These are phyloP conservation scores for Pao palembangensis DNA, from an alignment of 2,113 vertebrate genomes.

Conservation along the genomic window DNA sequence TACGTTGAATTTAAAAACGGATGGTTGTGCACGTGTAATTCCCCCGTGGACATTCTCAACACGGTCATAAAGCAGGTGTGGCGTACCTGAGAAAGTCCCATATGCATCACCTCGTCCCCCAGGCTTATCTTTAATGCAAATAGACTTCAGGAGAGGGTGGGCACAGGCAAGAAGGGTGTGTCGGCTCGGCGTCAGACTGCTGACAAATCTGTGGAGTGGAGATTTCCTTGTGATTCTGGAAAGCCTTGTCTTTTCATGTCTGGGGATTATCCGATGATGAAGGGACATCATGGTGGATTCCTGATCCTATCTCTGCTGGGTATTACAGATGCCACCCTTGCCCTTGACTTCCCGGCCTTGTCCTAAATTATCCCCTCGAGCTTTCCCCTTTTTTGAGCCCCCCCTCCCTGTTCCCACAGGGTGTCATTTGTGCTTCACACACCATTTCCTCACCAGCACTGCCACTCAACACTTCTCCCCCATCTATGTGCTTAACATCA, in stretches of 20 bases:
- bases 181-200: slow-evolving; percentile 32
- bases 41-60: background rate
- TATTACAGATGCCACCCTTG: slow-evolving; percentile 41
- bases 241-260: slow-evolving; percentile 55
- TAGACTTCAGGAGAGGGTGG: slow-evolving; percentile 9
- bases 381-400: slow-evolving; percentile 5
- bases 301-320: slow-evolving; percentile 51
- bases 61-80: slow-evolving; percentile 26
- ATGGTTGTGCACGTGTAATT: background rate
- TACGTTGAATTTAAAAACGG: slow-evolving; percentile 11
- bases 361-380: slow-evolving; percentile 17
- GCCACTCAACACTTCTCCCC: slow-evolving; percentile 15
- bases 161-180: slow-evolving; percentile 45
- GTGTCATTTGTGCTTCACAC: slow-evolving; percentile 17
- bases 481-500: slow-evolving; percentile 15
- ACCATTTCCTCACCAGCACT: slow-evolving; percentile 2
- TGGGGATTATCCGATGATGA: slow-evolving; percentile 64
- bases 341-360: slow-evolving; percentile 43
- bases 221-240: slow-evolving; percentile 53
- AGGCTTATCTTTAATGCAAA: slow-evolving; percentile 47
- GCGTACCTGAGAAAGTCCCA: slow-evolving; percentile 14
- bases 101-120: slow-evolving; percentile 17
- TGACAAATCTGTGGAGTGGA: slow-evolving; percentile 41
- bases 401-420: background rate
- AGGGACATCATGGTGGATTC: slow-evolving; percentile 54